Base-by-base conservation (phyloP, 2,113 vertebrate genomes). In the Macquaria ambigua region DNA sequence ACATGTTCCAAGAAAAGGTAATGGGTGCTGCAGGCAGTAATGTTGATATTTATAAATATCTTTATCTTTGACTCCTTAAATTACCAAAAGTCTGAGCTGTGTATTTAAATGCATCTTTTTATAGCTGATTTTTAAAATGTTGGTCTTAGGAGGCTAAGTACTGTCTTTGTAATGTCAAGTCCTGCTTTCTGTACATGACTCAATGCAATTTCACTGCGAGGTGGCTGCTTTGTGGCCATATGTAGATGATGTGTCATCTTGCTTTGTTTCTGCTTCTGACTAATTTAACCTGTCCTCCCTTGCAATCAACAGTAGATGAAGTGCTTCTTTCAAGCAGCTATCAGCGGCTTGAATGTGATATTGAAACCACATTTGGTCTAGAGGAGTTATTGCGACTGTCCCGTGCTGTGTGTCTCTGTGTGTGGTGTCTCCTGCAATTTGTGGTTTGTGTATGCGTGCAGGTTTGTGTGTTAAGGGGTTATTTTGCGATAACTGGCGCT, bases 401-500 rank as follows among this genome's bases (percentile, higher is more conserved):
- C 70, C 18, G 39, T 34, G 50, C 52, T 53, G 23, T 77, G 37
- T 46, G 15, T 53, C 21, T 46, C 43, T 46, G 39, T 73, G 74
- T 74, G 53, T 55, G 6, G 63, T 28, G 21, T 83, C 76, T 64
- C 7, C 6, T 52, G 20, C 64, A 73, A 43, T 80, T 59, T 67
- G 46, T 1, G 20, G 31, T 75, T n/a, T 71, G 58, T 63, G 67
- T 64, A 21, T 77, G 61, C 2, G 20, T 73, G 41, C 23, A 5
- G 52, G 59, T 84, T 84, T 86, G 74, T 90, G 80, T 84, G 83
- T 89, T 90, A 72, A 68, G 79, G 70, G 86, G 85, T 85, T 92
- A 86, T 88, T 88, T 91, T 87, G 80, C 50, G 72, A 85, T 90
- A 92, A 89, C 86, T 92, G 90, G 64, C 41, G 37, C 74, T 89